These are phyloP conservation scores for Acleris holmiana DNA, from an alignment of 2,888 invertebrate species.

Conservation along the genomic window DNA sequence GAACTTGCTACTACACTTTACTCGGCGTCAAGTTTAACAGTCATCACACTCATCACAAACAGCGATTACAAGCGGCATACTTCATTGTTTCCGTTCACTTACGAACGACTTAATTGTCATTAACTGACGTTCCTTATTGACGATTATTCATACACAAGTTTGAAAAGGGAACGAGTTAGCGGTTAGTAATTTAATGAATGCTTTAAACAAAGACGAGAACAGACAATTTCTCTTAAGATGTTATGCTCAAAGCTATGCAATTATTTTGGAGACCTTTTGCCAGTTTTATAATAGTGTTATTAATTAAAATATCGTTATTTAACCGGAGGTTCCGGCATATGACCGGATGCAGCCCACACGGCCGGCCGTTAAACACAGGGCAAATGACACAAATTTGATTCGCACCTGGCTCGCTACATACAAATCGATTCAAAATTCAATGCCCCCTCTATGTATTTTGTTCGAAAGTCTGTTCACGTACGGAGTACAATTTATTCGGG, in stretches of 20 bases:
- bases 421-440: conserved; percentile 39
- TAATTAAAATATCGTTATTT: conserved; percentile 15
- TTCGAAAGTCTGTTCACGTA: conserved; percentile 68
- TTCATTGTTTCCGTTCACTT: conserved; percentile 24
- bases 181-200: too few species aligned
- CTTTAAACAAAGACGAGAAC: too few species aligned
- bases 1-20: conserved; percentile 47
- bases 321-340: conserved; percentile 24
- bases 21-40: conserved; percentile 39
- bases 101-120: too few species aligned
- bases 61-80: conserved; percentile 35
- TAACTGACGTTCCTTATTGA: too few species aligned
- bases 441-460: conserved; percentile 49
- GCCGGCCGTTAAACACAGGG: conserved; percentile 22
- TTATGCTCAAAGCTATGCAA: not conserved
- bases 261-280: not conserved
- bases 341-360: conserved; percentile 26
- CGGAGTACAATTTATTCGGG: conserved; percentile 72
- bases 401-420: conserved; percentile 35
- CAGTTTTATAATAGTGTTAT: not conserved
- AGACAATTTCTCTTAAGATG: too few species aligned
- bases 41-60: conserved; percentile 43
- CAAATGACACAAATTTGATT: conserved; percentile 35
- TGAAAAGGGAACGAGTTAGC: too few species aligned
- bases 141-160: too few species aligned